phyloP scores from a whole-genome alignment of 2,888 invertebrate genomes.

The Hyalella azteca region DNA sequence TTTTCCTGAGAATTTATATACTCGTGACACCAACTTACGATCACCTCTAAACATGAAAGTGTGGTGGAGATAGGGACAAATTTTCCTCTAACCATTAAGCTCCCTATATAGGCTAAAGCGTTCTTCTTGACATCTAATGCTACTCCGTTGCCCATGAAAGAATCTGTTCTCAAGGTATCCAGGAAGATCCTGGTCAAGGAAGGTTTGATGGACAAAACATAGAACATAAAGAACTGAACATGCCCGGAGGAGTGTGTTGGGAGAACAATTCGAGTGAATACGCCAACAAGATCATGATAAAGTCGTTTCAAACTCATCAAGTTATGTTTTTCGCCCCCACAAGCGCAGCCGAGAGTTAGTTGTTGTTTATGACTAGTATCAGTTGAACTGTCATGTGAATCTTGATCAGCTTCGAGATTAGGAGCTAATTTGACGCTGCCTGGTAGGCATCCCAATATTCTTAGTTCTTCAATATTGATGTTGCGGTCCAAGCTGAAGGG shows the following conservation, averaged over 20 bases:
- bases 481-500: not conserved
- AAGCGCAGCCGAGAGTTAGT: conserved; percentile 47
- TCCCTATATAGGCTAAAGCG: conserved; percentile 76
- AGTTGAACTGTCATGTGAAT: too few relatives aligned
- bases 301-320: conserved; percentile 60
- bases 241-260: conserved; percentile 83
- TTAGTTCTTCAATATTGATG: not conserved
- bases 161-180: conserved; percentile 75
- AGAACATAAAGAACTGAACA: conserved; percentile 78
- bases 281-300: conserved; percentile 70
- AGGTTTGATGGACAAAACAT: conserved; percentile 69
- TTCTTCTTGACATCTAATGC: conserved; percentile 73
- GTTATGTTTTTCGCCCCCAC: conserved; percentile 50
- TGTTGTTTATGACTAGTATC: not conserved
- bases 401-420: not conserved
- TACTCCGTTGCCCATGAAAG: conserved; percentile 66
- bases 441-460: not conserved
- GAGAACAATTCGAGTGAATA: conserved; percentile 81
- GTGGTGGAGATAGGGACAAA: conserved; percentile 72
- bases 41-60: conserved; percentile 72
- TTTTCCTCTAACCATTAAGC: conserved; percentile 74
- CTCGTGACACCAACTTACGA: conserved; percentile 82
- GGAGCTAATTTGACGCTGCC: conserved; percentile 5
- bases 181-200: conserved; percentile 72
- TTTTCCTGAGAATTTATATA: conserved; percentile 70